Conservation (phyloP, 2,797 vertebrate species). For the Sebastiscus tertius region DNA sequence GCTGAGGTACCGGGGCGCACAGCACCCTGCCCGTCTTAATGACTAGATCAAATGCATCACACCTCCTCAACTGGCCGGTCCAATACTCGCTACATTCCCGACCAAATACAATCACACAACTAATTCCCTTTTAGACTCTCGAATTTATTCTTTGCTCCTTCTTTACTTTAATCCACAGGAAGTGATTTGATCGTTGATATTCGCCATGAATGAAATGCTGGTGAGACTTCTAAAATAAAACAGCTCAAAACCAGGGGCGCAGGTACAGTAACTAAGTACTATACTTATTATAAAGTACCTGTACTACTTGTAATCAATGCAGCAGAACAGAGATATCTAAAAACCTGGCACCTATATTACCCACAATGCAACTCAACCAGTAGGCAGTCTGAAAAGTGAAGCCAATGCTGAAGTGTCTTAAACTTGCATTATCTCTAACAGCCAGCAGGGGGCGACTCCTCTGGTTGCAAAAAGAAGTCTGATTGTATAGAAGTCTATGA, state of each 20-base stretch:
- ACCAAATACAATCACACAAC: conserved; percentile 67
- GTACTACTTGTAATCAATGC: neutral
- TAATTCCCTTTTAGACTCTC: conserved; percentile 53
- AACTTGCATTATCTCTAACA: too few species aligned
- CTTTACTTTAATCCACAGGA: conserved; percentile 38
- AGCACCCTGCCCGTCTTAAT: conserved; percentile 75
- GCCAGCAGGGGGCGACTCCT: too few species aligned
- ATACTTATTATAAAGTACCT: neutral
- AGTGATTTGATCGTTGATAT: conserved; percentile 27
- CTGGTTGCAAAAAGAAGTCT: too few species aligned
- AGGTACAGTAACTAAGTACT: neutral
- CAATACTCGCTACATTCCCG: conserved; percentile 57
- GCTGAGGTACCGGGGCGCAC: conserved; percentile 72
- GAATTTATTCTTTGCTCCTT: conserved; percentile 34
- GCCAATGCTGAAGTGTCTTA: too few species aligned
- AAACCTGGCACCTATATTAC: neutral
- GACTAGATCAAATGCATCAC: conserved; percentile 82
- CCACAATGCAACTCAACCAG: neutral
- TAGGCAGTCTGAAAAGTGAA: neutral
- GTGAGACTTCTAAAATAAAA: neutral
- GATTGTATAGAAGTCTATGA: too few species aligned
- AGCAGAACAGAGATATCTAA: neutral
- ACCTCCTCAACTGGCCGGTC: conserved; percentile 62
- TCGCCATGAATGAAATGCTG: conserved; percentile 20
- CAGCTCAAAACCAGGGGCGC: neutral